A percentile compares a stretch with the other conserved stretches of the same genome.
Evolutionary conservation across 2,113 vertebrate genomes (phyloP).

Genomic region (Podarcis cretensis): DNA sequence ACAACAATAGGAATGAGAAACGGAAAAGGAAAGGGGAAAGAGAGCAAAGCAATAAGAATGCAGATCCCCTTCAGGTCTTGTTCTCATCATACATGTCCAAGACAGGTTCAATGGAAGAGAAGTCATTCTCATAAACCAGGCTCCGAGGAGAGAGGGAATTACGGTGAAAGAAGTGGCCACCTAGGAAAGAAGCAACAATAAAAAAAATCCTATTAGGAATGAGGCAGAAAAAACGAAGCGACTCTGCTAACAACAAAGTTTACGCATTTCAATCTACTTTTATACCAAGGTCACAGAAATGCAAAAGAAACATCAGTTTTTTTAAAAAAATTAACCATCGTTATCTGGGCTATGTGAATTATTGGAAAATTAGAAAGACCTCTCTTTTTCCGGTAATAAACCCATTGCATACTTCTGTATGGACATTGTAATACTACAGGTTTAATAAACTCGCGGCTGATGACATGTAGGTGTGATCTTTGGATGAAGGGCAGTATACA

Average conservation of each 20-base stretch:
- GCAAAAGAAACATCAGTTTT: neutral
- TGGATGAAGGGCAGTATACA: no score
- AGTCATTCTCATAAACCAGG: slow-evolving; percentile 90
- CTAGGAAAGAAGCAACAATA: slow-evolving; percentile 72
- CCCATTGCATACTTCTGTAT: neutral
- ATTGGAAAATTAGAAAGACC: neutral
- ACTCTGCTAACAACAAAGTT: neutral
- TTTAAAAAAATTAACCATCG: neutral
- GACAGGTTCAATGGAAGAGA: slow-evolving; percentile 90
- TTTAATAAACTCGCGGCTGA: neutral
- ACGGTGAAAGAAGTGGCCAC: slow-evolving; percentile 89
- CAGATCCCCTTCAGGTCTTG: slow-evolving; percentile 88
- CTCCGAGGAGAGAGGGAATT: slow-evolving; percentile 88
- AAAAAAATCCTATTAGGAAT: neutral
- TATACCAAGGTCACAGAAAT: rapidly evolving
- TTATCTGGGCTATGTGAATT: neutral
- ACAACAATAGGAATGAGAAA: slow-evolving; percentile 78
- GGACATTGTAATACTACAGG: neutral
- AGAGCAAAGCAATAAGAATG: slow-evolving; percentile 67
- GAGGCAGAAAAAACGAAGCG: neutral
- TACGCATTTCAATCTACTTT: rapidly evolving
- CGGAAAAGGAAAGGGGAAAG: slow-evolving; percentile 70
- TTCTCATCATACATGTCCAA: slow-evolving; percentile 93
- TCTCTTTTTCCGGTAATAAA: neutral
- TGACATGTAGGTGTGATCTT: no score